Percentiles rank a stretch among this genome's conserved stretches.
These are phyloP conservation scores for Poecilia latipinna DNA, from an alignment of 2,113 vertebrate genomes.

Conservation along the genomic window DNA sequence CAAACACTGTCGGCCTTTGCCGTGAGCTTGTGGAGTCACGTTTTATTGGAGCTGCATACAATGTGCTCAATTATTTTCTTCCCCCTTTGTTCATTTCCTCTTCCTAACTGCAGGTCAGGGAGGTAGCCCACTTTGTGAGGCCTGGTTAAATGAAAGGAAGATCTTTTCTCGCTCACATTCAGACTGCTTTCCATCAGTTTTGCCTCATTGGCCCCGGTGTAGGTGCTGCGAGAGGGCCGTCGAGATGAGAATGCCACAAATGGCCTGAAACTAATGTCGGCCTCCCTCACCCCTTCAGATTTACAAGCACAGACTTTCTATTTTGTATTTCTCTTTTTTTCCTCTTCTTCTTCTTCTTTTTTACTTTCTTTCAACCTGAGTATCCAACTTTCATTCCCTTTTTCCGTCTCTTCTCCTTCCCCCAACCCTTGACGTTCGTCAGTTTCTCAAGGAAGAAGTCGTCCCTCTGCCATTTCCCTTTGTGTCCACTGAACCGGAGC, in stretches of 20 bases:
- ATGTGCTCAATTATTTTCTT: conserved; percentile 48
- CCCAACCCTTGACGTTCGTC: conserved; percentile 3
- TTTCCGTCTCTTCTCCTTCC: conserved; percentile 2
- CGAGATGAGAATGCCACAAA: conserved; percentile 76
- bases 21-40: conserved; percentile 12
- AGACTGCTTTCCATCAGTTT: conserved; percentile 68
- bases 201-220: conserved; percentile 70
- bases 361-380: conserved; percentile 20
- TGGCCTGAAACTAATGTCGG: conserved; percentile 78
- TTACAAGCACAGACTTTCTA: conserved; percentile 59
- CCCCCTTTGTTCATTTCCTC: conserved; percentile 36
- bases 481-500: conserved; percentile 35
- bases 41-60: conserved; percentile 35
- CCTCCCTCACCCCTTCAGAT: conserved; percentile 64
- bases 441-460: neutral
- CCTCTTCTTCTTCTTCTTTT: conserved; percentile 1
- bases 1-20: conserved; percentile 19
- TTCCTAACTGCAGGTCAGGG: conserved; percentile 35
- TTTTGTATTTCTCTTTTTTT: conserved; percentile 28
- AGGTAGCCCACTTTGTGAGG: conserved; percentile 42
- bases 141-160: conserved; percentile 51
- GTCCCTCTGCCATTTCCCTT: conserved; percentile 23
- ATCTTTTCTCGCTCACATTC: conserved; percentile 49
- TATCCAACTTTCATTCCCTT: conserved; percentile 14
- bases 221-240: conserved; percentile 64